These are phyloP conservation scores for Sporophila hypoxantha DNA, from an alignment of 2,113 vertebrate species.

Conservation along the genomic window DNA sequence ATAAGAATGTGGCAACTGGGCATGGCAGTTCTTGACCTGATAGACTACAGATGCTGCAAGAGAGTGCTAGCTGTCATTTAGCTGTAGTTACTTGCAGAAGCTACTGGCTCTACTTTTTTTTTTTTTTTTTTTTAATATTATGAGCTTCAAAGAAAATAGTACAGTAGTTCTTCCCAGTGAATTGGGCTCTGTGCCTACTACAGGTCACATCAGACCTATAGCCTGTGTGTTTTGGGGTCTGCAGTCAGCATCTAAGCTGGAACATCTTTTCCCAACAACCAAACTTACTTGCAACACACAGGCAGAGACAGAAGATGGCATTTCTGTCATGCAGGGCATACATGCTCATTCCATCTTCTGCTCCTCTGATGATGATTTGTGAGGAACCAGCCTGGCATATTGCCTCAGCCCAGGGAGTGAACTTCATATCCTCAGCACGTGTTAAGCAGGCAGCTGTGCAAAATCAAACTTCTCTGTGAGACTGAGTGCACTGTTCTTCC, in stretches of 20 bases:
- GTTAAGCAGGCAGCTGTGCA: not conserved
- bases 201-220: not conserved
- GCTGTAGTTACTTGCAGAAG: not conserved
- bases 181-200: not conserved
- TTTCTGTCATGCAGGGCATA: not conserved
- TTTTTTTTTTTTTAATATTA: not conserved
- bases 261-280: not conserved
- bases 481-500: not conserved
- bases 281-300: not conserved
- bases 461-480: not conserved
- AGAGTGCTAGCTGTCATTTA: not conserved
- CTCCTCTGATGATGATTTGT: not conserved
- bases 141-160: not conserved
- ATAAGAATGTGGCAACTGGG: not conserved
- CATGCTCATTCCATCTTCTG: not conserved
- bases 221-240: not conserved
- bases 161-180: not conserved
- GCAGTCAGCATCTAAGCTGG: not conserved
- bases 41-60: not conserved
- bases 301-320: conserved; percentile 2
- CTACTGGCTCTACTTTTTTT: not conserved
- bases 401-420: not conserved
- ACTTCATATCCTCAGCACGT: not conserved
- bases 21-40: not conserved
- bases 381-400: not conserved